Base-by-base conservation (phyloP, 2,888 invertebrate genomes). In the Pelosia muscerda region DNA sequence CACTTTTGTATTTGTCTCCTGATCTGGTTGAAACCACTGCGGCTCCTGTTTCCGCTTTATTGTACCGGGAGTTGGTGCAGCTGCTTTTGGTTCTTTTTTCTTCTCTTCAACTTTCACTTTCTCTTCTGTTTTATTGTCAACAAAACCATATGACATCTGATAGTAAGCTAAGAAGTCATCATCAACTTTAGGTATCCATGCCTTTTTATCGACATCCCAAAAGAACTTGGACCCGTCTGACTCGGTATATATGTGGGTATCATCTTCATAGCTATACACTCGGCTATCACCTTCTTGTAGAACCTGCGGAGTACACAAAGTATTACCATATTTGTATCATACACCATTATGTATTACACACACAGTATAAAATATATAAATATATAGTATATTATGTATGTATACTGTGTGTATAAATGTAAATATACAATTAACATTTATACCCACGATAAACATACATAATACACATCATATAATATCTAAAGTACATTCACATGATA, bases 111-210 rank as follows among this genome's bases (percentile, higher is more conserved):
- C 83, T 64, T 88, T 85, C 26, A 78, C 80, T 73, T 87, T 85
- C 38, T 92, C 86, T 66, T 86, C 85, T 22, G 86, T 61, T 65
- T 92, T 95, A 78, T 96, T 96, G 82, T 97, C 97, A 59, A 96
- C 95, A 88, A 98, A 98, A 6, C 98, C 98, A 92, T 99, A 99
- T 84, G 96, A 98, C 96, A 99, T 97, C 93, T 99, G 99, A 94
- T 99, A 99, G 68, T 96, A 96, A 0, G 99, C 99, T 95, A 99
- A 96, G 86, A 99, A 99, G 82, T 99, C 98, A 84, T 99, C 99
- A 94, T 99, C 98, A 73, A 99, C 96, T 96, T 98, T 98, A 0
- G 99, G 99, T 92, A 99, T 97, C 99, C 99, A 99, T 6, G 99
- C 99, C 84, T 96, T 97, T 88, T 98, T 99, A 54, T 96, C 96